Conservation (phyloP, 2,113 vertebrate genomes). For the Prietella phreatophila region DNA sequence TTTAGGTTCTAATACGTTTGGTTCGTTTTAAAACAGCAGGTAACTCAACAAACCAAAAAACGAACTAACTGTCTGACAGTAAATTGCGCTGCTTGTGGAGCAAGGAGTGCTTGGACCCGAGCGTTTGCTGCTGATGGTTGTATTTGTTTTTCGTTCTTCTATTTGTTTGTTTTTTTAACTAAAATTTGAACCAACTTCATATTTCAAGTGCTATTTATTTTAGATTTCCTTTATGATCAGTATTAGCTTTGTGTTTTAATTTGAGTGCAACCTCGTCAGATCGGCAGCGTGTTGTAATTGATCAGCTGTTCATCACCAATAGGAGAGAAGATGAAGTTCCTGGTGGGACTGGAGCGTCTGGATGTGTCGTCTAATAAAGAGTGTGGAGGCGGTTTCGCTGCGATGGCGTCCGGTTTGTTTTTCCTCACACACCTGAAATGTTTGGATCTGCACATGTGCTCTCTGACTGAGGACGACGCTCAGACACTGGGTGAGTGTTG, state of each 20-base stretch:
- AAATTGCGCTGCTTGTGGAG: not conserved
- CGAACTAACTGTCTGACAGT: not conserved
- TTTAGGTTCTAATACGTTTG: not conserved
- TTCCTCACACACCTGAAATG: constrained; percentile 72
- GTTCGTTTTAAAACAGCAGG: not conserved
- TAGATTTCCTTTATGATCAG: not conserved
- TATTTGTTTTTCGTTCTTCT: not conserved
- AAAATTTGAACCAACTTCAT: not conserved
- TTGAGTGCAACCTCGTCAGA: not conserved
- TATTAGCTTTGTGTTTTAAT: not conserved
- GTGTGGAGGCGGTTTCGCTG: constrained; percentile 75
- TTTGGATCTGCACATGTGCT: constrained; percentile 81
- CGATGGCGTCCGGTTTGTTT: constrained; percentile 65
- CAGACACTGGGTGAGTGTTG: constrained; percentile 67
- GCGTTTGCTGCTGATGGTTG: not conserved
- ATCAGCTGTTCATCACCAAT: constrained; percentile 33
- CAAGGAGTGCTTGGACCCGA: not conserved
- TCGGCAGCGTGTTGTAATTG: not conserved
- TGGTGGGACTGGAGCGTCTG: constrained; percentile 72
- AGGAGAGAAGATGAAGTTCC: constrained; percentile 73
- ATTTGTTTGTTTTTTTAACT: not conserved
- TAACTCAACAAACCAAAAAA: not conserved
- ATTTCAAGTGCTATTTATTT: not conserved
- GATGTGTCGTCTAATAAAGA: constrained; percentile 83
- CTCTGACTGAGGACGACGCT: constrained; percentile 73